Percentiles rank a stretch among this genome's conserved stretches.
These are phyloP conservation scores for Drosophila sechellia DNA, from an alignment of 1,140 invertebrate species.

Conservation along the genomic window DNA sequence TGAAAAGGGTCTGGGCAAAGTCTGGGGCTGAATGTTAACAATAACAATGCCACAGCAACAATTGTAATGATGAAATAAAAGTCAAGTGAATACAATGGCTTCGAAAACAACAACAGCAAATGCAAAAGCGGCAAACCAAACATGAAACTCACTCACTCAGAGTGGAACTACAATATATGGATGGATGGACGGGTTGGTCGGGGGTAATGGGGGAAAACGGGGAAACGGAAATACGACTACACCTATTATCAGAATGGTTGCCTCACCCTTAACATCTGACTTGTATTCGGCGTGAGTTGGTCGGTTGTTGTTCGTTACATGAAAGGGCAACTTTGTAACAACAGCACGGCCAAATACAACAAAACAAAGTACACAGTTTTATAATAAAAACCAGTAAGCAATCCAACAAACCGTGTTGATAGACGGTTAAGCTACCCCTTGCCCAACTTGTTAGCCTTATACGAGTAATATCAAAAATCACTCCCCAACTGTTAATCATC, in stretches of 20 bases:
- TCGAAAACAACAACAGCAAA: slow-evolving; percentile 55
- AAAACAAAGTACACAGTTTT: slow-evolving; percentile 65
- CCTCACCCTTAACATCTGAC: not conserved
- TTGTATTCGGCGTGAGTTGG: slow-evolving; percentile 17
- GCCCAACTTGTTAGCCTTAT: slow-evolving; percentile 4
- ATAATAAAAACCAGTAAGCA: slow-evolving; percentile 57
- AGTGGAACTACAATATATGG: slow-evolving; percentile 5
- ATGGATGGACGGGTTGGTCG: not conserved
- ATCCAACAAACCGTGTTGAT: not conserved
- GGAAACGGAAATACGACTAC: slow-evolving; percentile 70
- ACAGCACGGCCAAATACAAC: slow-evolving; percentile 50
- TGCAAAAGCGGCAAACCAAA: slow-evolving; percentile 50
- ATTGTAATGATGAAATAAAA: slow-evolving; percentile 77
- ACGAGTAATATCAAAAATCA: slow-evolving; percentile 4
- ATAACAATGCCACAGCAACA: slow-evolving; percentile 68
- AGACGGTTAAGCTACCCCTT: slow-evolving; percentile 21
- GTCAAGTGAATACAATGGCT: slow-evolving; percentile 76
- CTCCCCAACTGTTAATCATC: slow-evolving; percentile 18
- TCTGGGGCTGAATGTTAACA: slow-evolving; percentile 68
- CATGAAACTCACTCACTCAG: slow-evolving; percentile 53
- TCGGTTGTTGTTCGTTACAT: slow-evolving; percentile 55
- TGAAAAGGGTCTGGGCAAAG: slow-evolving; percentile 12
- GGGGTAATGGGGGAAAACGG: not conserved
- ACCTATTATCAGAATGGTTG: slow-evolving; percentile 64
- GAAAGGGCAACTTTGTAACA: slow-evolving; percentile 76